Evolutionary conservation across 2,888 invertebrate species (phyloP).

Genomic region (Rhodophaea formosa): DNA sequence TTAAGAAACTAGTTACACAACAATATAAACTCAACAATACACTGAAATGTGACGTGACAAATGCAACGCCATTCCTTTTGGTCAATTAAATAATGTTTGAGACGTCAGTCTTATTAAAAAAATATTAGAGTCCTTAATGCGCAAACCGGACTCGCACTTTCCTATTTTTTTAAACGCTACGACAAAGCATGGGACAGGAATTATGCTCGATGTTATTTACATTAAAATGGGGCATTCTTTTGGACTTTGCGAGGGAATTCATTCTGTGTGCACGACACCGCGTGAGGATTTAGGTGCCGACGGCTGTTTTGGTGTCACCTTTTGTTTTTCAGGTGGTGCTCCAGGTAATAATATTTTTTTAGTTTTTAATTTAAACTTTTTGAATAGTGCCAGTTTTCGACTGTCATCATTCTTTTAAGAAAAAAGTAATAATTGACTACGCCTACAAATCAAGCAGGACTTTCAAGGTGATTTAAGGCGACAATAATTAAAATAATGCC

Average conservation of each 20-base stretch:
- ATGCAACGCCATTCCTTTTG: no score
- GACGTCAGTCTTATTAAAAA: no score
- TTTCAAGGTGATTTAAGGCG: no score
- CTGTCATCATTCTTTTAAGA: no score
- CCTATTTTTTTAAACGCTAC: constrained; percentile 44
- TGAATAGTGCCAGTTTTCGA: background rate
- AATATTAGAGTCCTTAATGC: background rate
- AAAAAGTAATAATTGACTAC: no score
- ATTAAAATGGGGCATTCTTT: constrained; percentile 45
- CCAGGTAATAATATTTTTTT: background rate
- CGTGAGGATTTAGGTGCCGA: constrained; percentile 3
- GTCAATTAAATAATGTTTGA: no score
- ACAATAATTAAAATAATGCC: no score
- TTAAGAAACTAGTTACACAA: no score
- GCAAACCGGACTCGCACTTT: background rate
- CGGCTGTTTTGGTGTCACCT: background rate
- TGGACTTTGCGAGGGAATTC: constrained; percentile 19
- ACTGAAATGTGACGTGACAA: no score
- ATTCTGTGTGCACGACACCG: constrained; percentile 5
- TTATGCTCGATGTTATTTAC: constrained; percentile 47
- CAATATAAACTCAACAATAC: no score
- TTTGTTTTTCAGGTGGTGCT: background rate
- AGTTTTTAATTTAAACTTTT: background rate
- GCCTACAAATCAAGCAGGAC: no score
- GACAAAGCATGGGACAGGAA: constrained; percentile 42